phyloP scores from a whole-genome alignment of 2,888 invertebrate genomes.

The Volucella zonaria region DNA sequence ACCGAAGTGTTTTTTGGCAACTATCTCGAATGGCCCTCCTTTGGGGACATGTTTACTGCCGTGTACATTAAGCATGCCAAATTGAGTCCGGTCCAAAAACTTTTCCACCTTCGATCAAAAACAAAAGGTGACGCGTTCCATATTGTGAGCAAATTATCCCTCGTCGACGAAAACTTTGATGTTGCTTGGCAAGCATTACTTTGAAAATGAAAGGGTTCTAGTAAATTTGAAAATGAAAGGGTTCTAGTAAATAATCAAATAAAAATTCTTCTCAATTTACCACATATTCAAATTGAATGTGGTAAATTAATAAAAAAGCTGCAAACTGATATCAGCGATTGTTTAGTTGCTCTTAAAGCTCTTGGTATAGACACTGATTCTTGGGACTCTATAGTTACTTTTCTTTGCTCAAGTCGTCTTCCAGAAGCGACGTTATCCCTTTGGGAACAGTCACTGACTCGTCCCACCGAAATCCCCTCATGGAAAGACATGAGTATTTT shows the following conservation, averaged over 20 bases:
- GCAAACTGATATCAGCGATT: slow-evolving; percentile 38
- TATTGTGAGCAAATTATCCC: slow-evolving; percentile 13
- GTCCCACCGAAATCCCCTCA: slow-evolving; percentile 37
- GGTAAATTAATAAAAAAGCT: slow-evolving; percentile 1
- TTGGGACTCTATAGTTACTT: slow-evolving; percentile 54
- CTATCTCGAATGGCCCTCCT: too few relatives aligned
- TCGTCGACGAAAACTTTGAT: slow-evolving; percentile 20
- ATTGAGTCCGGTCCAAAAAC: too few relatives aligned
- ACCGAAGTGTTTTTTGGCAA: too few relatives aligned
- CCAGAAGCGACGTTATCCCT: slow-evolving; percentile 41
- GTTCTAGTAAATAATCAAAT: slow-evolving; percentile 22
- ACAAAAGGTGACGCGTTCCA: not conserved
- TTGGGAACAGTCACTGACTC: slow-evolving; percentile 48
- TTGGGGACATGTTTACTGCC: too few relatives aligned
- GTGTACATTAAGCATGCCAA: too few relatives aligned
- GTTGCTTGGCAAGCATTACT: slow-evolving; percentile 14
- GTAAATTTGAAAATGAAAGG: slow-evolving; percentile 11
- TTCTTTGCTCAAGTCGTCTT: slow-evolving; percentile 37
- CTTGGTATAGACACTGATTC: too few relatives aligned
- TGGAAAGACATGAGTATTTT: slow-evolving; percentile 50
- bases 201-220: too few relatives aligned
- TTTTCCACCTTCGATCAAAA: slow-evolving; percentile 5
- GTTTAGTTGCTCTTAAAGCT: too few relatives aligned
- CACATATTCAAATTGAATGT: not conserved
- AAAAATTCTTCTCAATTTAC: slow-evolving; percentile 21